A percentile compares a stretch with the other conserved stretches of the same genome.
phyloP scores from a whole-genome alignment of 2,113 vertebrate genomes.

The Mormyrus lacerda region DNA sequence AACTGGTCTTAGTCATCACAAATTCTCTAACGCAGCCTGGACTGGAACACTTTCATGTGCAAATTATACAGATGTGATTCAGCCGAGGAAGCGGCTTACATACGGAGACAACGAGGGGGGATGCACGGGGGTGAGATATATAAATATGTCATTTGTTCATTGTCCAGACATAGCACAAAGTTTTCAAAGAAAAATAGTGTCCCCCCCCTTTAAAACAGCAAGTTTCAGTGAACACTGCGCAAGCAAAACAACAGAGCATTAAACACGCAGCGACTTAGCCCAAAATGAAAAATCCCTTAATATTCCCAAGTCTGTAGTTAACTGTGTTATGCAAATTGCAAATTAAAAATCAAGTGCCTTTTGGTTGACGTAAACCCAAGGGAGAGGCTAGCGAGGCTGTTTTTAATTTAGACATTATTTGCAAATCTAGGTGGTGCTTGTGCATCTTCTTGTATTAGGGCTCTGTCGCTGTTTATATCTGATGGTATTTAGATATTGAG shows the following conservation, averaged over 20 bases:
- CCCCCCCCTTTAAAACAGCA: background rate
- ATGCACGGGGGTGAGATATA: background rate
- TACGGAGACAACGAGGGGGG: background rate
- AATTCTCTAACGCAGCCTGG: background rate
- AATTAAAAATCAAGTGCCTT: background rate
- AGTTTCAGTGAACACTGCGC: background rate
- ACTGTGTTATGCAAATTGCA: background rate
- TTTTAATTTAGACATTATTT: background rate
- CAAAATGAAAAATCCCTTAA: background rate
- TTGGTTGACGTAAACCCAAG: background rate
- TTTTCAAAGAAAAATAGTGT: background rate
- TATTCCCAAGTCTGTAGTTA: background rate
- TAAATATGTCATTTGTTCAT: background rate
- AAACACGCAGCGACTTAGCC: background rate
- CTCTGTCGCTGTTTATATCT: background rate
- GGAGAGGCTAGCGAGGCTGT: background rate
- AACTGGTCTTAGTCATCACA: background rate
- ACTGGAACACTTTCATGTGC: background rate
- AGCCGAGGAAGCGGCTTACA: background rate
- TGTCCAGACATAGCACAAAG: background rate
- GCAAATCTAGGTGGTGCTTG: background rate
- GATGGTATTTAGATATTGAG: background rate
- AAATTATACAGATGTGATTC: background rate
- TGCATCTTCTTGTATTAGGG: background rate
- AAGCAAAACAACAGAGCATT: background rate